Evolutionary conservation across 2,888 invertebrate genomes (phyloP).

Genomic region (Platypus cylindrus): DNA sequence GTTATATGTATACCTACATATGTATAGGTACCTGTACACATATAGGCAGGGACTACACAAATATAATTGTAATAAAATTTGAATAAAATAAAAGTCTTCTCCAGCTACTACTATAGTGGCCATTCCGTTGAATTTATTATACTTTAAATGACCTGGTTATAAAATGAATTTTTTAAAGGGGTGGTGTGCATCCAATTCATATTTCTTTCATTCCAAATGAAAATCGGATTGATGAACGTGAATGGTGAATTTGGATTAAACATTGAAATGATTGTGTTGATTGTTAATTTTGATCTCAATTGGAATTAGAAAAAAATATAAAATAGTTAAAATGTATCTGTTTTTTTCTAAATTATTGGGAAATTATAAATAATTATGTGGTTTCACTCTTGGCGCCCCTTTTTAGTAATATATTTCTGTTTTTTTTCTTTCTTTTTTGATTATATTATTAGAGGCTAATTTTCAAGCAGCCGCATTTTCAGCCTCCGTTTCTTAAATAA

Average conservation of each 20-base stretch:
- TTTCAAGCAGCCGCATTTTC: conserved; percentile 6
- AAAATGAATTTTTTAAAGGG: conserved; percentile 9
- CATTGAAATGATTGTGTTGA: too few species aligned
- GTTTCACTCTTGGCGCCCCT: conserved; percentile 6
- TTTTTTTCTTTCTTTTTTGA: too few species aligned
- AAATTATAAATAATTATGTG: background rate
- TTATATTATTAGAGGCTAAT: conserved; percentile 7
- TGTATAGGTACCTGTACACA: too few species aligned
- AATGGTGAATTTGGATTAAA: too few species aligned
- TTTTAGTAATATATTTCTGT: conserved; percentile 10
- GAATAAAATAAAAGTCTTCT: conserved; percentile 12
- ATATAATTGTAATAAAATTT: conserved; percentile 14
- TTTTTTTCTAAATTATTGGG: too few species aligned
- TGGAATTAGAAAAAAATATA: conserved; percentile 1
- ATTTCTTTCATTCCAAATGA: conserved; percentile 2
- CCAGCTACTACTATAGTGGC: conserved; percentile 13
- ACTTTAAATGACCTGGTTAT: conserved; percentile 12
- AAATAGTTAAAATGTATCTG: too few species aligned
- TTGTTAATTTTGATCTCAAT: background rate
- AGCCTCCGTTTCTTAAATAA: conserved; percentile 9
- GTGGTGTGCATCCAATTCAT: conserved; percentile 1
- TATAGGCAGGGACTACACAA: conserved; percentile 10
- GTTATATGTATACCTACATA: too few species aligned
- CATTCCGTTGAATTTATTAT: conserved; percentile 15
- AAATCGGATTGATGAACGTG: too few species aligned